These are phyloP conservation scores for Willowsia nigromaculata DNA, from an alignment of 2,888 invertebrate genomes.

Conservation along the genomic window DNA sequence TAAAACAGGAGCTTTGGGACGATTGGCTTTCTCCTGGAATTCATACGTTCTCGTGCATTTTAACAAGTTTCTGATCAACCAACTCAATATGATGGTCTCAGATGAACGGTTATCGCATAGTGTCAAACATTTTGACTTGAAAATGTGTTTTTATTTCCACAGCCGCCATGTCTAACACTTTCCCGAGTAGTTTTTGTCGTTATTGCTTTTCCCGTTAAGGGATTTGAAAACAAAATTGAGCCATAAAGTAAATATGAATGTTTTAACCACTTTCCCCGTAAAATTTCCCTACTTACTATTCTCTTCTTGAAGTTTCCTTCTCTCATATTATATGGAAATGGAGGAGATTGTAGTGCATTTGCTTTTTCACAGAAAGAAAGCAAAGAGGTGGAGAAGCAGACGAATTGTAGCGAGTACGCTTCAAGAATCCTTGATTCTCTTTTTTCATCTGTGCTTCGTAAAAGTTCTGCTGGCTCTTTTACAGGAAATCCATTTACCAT, in stretches of 20 bases:
- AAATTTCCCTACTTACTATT: background rate
- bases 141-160: no score
- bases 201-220: no score
- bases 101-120: conserved; percentile 68
- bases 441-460: no score
- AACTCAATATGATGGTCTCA: conserved; percentile 33
- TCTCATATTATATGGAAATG: conserved; percentile 35
- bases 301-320: background rate
- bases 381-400: conserved; percentile 23
- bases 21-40: conserved; percentile 59
- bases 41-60: conserved; percentile 26
- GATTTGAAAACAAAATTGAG: conserved; percentile 47
- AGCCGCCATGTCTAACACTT: no score
- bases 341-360: conserved; percentile 52
- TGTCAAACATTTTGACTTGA: background rate
- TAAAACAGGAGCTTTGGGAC: conserved; percentile 14
- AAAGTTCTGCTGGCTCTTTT: no score
- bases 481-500: no score
- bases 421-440: conserved; percentile 55
- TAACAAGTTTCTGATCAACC: conserved; percentile 18
- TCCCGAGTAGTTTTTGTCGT: no score
- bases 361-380: no score
- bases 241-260: conserved; percentile 69
- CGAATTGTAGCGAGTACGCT: conserved; percentile 52
- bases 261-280: conserved; percentile 30